Percentiles rank a stretch among this genome's conserved stretches.
These are phyloP conservation scores for Australoheros scitulus DNA, from an alignment of 2,113 vertebrate genomes.

Conservation along the genomic window DNA sequence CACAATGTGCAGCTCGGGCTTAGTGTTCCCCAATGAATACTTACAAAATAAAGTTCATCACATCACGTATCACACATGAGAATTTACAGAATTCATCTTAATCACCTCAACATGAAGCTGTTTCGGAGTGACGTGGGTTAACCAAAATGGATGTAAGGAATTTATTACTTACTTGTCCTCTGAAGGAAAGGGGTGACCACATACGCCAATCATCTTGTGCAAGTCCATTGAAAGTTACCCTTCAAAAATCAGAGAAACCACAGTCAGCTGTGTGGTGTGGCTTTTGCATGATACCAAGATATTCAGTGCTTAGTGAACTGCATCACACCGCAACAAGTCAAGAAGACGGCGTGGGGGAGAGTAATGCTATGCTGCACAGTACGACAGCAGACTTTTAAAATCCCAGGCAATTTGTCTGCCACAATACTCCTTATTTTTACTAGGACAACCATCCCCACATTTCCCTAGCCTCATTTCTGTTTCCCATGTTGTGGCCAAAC, in stretches of 20 bases:
- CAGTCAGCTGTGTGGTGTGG: background rate
- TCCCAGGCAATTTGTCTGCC: background rate
- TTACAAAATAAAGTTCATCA: background rate
- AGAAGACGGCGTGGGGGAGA: background rate
- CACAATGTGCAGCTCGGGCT: background rate
- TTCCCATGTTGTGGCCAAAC: constrained; percentile 2
- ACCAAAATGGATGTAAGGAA: constrained; percentile 40
- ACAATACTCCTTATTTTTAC: background rate
- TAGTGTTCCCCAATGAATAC: background rate
- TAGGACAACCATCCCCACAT: background rate
- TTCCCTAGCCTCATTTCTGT: background rate
- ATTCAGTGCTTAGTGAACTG: background rate
- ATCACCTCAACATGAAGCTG: constrained; percentile 37
- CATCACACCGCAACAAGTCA: background rate
- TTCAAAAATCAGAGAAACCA: constrained; percentile 3
- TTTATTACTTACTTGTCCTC: constrained; percentile 9
- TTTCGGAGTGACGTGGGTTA: constrained; percentile 18
- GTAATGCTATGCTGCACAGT: background rate
- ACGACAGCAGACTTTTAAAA: background rate
- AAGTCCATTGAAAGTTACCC: background rate
- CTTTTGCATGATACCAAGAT: background rate
- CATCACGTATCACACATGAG: background rate
- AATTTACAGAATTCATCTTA: constrained; percentile 4
- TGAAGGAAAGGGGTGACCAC: background rate
- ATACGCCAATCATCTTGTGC: background rate